Evolutionary conservation across 2,888 invertebrate species (phyloP), one percentile per base, ranked within the genome.

Genomic region (Taenaris catops): DNA sequence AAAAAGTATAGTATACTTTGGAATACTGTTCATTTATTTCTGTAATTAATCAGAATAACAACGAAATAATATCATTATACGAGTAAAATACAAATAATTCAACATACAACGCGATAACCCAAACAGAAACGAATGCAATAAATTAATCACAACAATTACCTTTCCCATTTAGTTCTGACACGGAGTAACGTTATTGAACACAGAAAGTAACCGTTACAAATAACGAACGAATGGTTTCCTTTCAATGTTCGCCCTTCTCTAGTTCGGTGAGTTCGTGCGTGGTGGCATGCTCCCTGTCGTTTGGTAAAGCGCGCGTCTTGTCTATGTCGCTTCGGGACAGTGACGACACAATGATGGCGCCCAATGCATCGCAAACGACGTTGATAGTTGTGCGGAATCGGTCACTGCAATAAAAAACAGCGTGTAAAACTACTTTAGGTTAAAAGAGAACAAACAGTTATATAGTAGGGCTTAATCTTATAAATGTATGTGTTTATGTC

Each of bases 281-380:
- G 31, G 90, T 71, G n/a, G 88, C 88, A 16, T 59, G 58, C 14
- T 83, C 78, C 51, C 64, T 62, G 8, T 83, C 84, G 79, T 65
- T 89, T 78, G 26, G 53, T 17, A 59, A 62, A 50, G 36, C 72
- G 81, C 60, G 60, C 48, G 58, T 63, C 49, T 76, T 79, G 24
- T 79, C 84, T 28, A 75, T 86, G 61, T 96, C 96, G 5, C 91
- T 90, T 60, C 91, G 91, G 38, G 96, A 96, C 46, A 97, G 87
- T 51, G 94, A 91, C 58, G 95, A 92, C 14, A 99, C 97, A 33
- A 99, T 92, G 38, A 95, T 95, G 24, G 98, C 97, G 21, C 98
- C 98, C 40, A 98, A 80, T 5, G 96, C 95, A 72, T 99, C 98
- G 55, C 98, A 98, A 73, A 97, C 92, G 16, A 99, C 98, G 76